These are phyloP conservation scores for Bombylius discolor DNA, from an alignment of 2,888 invertebrate species.

Conservation along the genomic window DNA sequence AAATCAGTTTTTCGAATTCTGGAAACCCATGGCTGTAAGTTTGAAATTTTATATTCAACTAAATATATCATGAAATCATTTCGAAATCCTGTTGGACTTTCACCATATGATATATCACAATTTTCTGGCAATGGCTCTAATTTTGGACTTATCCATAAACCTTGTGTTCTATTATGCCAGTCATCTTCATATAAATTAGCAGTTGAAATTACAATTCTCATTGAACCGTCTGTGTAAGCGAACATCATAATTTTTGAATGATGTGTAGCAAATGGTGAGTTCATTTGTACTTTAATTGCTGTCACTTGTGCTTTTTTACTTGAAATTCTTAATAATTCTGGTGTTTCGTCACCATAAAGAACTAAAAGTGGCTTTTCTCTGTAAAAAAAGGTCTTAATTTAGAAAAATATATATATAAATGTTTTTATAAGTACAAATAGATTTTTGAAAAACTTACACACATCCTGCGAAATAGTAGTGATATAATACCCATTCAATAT, in stretches of 20 bases:
- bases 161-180: slow-evolving; percentile 91
- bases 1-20: slow-evolving; percentile 69
- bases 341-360: slow-evolving; percentile 62
- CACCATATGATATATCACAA: slow-evolving; percentile 47
- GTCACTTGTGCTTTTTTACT: slow-evolving; percentile 52
- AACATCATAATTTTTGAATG: slow-evolving; percentile 87
- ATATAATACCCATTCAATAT: slow-evolving; percentile 74
- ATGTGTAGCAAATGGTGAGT: slow-evolving; percentile 71
- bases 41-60: slow-evolving; percentile 53
- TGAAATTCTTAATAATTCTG: slow-evolving; percentile 43
- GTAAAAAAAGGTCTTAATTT: neutral
- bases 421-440: neutral
- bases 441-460: slow-evolving; percentile 36
- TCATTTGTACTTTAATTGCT: slow-evolving; percentile 54
- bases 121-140: slow-evolving; percentile 50
- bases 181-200: slow-evolving; percentile 85
- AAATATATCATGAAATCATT: slow-evolving; percentile 63
- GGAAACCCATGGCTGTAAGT: slow-evolving; percentile 59
- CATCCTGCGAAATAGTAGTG: slow-evolving; percentile 71
- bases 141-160: slow-evolving; percentile 81
- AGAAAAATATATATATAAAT: neutral
- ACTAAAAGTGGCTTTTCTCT: slow-evolving; percentile 60
- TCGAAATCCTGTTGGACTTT: slow-evolving; percentile 76
- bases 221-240: slow-evolving; percentile 64
- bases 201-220: slow-evolving; percentile 78